Base-by-base conservation (phyloP, 2,888 invertebrate species). In the Andrena dorsata region DNA sequence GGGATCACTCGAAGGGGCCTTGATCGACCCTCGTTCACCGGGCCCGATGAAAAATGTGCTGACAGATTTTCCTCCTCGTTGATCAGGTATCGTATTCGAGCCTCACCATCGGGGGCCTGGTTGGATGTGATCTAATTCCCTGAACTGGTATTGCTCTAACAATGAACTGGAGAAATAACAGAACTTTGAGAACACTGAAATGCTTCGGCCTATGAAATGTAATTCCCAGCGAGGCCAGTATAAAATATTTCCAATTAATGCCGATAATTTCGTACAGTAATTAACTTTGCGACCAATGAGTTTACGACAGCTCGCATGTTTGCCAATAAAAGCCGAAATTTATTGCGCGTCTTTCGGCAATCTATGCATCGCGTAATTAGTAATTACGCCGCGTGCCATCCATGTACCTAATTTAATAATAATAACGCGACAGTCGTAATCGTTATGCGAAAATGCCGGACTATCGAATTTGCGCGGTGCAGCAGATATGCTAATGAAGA, bases 401-500 rank as follows among this genome's bases (percentile, higher is more conserved):
- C 32, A 6, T 41, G 32, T 69, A 32, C 13, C 53, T 69, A 41
- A 41, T 41, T 41, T 41, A 41, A 41, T 20, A 1, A 47, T 63
- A 47, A 56, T 51, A 10, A 10, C 35, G 10, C n/a, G 60, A 35
- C 23, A n/a, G 8, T 28, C 28, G 47, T 35, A 56, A 56, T 28
- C 35, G 13, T 41, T 20, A 23, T 26, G 64, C n/a, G 20, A 41
- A 51, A 63, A 56, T 23, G 47, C 28, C 13, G 20, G 23, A 13
- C 35, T 32, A 61, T 58, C 13, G 20, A 71, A 58, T 61, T 70
- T 73, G 64, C 41, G 26, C 41, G 41, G 32, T 30, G 66, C 51
- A 51, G 70, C 61, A 74, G 64, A 74, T 88, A 88, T 88, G 86
- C 76, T 88, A 86, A 88, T 75, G 88, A 86, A 76, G 76, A 81